Conservation (phyloP, 2,797 vertebrate species). For the Notolepis coatsorum region DNA sequence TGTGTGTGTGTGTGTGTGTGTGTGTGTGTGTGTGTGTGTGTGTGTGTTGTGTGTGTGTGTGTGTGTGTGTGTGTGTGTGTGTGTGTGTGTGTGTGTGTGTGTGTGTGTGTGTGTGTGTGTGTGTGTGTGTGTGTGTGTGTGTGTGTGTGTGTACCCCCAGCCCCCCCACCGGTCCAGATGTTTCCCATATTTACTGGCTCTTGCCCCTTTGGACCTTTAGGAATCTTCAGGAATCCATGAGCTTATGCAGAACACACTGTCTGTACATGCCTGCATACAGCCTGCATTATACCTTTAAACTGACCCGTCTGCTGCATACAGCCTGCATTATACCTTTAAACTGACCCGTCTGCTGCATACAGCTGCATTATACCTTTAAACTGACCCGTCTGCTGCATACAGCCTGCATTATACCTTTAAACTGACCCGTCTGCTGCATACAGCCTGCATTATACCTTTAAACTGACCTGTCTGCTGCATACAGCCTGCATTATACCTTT, state of each 20-base stretch:
- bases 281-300: constrained; percentile 35
- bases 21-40: constrained; percentile 2
- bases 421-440: no score
- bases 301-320: no score
- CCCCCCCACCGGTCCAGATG: constrained; percentile 68
- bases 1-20: background rate
- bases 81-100: constrained; percentile 1
- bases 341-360: no score
- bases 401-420: no score
- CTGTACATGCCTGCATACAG: constrained; percentile 34
- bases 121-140: background rate
- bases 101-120: background rate
- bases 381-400: no score
- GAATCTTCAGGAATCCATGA: constrained; percentile 74
- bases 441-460: no score
- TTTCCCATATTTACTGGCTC: constrained; percentile 73
- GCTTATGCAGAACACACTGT: constrained; percentile 70
- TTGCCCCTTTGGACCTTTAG: constrained; percentile 59
- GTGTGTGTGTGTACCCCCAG: constrained; percentile 2
- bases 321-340: no score
- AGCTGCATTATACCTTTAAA: no score
- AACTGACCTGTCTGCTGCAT: no score
- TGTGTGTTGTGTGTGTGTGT: background rate
- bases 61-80: background rate
- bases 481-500: no score